These are phyloP conservation scores for Micronycteris hirsuta DNA, from an alignment of 2,113 vertebrate species.

Conservation along the genomic window DNA sequence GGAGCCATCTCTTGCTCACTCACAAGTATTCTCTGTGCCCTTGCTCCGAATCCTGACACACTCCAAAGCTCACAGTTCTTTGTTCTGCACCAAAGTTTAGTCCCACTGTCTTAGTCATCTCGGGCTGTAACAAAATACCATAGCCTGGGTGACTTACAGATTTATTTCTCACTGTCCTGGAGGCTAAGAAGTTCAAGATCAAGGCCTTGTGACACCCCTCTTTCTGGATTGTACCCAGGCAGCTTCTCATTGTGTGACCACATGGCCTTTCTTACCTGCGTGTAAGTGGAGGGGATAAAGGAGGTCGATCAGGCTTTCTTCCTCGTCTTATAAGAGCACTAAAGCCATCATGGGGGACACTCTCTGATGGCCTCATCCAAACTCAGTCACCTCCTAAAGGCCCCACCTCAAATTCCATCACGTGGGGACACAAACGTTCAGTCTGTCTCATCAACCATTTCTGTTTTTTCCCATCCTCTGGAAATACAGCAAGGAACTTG, in stretches of 20 bases:
- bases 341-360: background rate
- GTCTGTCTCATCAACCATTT: background rate
- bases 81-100: background rate
- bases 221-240: background rate
- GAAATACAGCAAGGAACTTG: background rate
- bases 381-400: background rate
- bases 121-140: no score
- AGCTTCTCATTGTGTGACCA: background rate
- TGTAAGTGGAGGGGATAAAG: no score
- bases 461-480: background rate
- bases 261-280: background rate
- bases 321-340: background rate
- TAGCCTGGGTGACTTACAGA: no score
- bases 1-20: background rate
- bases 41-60: background rate
- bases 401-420: background rate
- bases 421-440: background rate
- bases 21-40: background rate
- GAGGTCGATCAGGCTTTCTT: background rate
- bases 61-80: background rate
- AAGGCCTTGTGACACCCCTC: background rate
- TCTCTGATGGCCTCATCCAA: background rate
- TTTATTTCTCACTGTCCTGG: background rate
- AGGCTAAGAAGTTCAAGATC: background rate
- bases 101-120: background rate